These are phyloP conservation scores for Oryctes rhinoceros DNA, from an alignment of 1,140 invertebrate genomes.

Conservation along the genomic window DNA sequence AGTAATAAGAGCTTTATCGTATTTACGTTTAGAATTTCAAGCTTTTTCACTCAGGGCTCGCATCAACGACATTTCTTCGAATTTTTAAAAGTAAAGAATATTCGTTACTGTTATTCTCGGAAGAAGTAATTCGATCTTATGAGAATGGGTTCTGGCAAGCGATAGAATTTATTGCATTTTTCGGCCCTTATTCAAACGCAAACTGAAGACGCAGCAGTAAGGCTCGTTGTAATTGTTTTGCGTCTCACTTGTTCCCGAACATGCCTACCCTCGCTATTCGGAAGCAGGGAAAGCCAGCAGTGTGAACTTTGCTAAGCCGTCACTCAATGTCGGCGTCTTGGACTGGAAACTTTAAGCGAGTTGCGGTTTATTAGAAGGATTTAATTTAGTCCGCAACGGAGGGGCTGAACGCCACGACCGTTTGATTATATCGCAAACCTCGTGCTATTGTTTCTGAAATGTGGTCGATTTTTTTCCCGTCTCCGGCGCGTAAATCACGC, in stretches of 20 bases:
- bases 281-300: neutral
- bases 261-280: neutral
- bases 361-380: conserved; percentile 14
- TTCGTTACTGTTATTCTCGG: neutral
- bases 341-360: conserved; percentile 21
- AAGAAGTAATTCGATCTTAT: neutral
- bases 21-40: no score
- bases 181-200: neutral
- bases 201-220: neutral
- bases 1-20: no score
- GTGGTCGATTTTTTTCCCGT: neutral
- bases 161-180: neutral
- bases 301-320: conserved; percentile 21
- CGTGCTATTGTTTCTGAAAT: conserved; percentile 7
- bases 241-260: neutral
- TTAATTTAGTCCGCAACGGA: conserved; percentile 11
- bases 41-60: no score
- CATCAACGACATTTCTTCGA: no score
- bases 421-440: conserved; percentile 16
- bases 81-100: no score
- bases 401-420: conserved; percentile 1
- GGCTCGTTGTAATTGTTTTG: neutral
- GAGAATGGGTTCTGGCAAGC: neutral
- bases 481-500: neutral
- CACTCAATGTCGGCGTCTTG: conserved; percentile 17